phyloP scores from a whole-genome alignment of 2,888 invertebrate genomes.

The Tupiocoris notatus region DNA sequence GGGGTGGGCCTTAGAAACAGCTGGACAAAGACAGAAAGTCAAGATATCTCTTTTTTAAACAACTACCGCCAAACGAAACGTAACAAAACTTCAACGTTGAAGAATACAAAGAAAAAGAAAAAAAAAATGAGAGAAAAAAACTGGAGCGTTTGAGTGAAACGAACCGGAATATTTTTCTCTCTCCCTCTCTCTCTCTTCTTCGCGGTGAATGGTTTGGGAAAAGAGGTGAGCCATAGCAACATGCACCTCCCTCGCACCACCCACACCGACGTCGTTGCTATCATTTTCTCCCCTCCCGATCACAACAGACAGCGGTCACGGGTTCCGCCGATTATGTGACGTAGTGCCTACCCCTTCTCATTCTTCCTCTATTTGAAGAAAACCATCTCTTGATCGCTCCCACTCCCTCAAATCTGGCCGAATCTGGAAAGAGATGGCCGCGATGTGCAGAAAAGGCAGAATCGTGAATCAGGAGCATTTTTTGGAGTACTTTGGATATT shows the following conservation, averaged over 20 bases:
- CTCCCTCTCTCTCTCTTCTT: neutral
- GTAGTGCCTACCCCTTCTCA: neutral
- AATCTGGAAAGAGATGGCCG: neutral
- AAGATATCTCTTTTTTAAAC: slow-evolving; percentile 29
- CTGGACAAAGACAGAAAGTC: neutral
- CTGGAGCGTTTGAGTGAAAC: slow-evolving; percentile 44
- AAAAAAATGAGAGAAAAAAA: slow-evolving; percentile 32
- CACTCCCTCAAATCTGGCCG: neutral
- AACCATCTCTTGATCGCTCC: neutral
- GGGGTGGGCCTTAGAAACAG: neutral
- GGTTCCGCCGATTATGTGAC: slow-evolving; percentile 35
- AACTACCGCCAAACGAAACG: slow-evolving; percentile 44
- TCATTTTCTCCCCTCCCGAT: neutral
- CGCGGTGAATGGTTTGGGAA: slow-evolving; percentile 40
- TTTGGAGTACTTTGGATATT: too few species aligned
- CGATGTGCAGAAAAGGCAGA: too few species aligned
- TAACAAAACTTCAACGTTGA: slow-evolving; percentile 34
- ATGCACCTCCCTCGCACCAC: slow-evolving; percentile 5
- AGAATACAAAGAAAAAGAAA: neutral
- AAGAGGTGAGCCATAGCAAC: slow-evolving; percentile 38
- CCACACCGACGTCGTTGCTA: neutral
- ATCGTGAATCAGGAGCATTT: too few species aligned
- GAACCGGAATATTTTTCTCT: slow-evolving; percentile 41
- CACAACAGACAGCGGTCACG: neutral
- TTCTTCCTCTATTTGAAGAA: neutral